Percentiles rank a stretch among this genome's conserved stretches.
phyloP scores from a whole-genome alignment of 2,888 invertebrate genomes.

The Orthosia gracilis region DNA sequence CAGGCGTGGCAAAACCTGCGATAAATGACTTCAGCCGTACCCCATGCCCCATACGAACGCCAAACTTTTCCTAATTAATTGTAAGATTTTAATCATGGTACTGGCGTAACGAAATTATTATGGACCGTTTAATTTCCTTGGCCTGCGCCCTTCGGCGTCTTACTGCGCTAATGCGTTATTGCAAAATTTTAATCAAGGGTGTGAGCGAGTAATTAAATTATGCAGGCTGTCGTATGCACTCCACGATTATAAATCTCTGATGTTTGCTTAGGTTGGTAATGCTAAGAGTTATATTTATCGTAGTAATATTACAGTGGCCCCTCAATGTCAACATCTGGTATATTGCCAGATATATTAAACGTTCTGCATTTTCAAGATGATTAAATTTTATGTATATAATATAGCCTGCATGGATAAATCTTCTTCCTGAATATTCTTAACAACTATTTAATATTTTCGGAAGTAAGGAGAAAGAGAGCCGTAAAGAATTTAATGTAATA shows the following conservation, averaged over 20 bases:
- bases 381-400: constrained; percentile 22
- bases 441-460: background rate
- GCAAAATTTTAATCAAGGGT: constrained; percentile 91
- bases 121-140: constrained; percentile 89
- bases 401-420: background rate
- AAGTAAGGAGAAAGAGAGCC: background rate
- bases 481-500: constrained; percentile 15
- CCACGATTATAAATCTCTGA: constrained; percentile 85
- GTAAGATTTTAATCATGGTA: constrained; percentile 89
- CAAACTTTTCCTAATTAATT: constrained; percentile 89
- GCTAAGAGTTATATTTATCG: constrained; percentile 65
- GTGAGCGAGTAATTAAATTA: constrained; percentile 89
- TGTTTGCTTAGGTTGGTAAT: constrained; percentile 80
- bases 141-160: constrained; percentile 86
- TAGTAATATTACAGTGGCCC: constrained; percentile 53
- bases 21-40: constrained; percentile 76
- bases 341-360: constrained; percentile 31
- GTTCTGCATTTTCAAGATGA: constrained; percentile 54
- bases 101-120: constrained; percentile 89
- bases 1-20: constrained; percentile 69
- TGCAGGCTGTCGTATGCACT: constrained; percentile 90
- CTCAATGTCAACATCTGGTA: constrained; percentile 71
- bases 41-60: constrained; percentile 74
- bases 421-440: background rate
- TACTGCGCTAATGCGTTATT: constrained; percentile 87